phyloP scores from a whole-genome alignment of 2,888 invertebrate genomes.

The Willowsia nigromaculata region DNA sequence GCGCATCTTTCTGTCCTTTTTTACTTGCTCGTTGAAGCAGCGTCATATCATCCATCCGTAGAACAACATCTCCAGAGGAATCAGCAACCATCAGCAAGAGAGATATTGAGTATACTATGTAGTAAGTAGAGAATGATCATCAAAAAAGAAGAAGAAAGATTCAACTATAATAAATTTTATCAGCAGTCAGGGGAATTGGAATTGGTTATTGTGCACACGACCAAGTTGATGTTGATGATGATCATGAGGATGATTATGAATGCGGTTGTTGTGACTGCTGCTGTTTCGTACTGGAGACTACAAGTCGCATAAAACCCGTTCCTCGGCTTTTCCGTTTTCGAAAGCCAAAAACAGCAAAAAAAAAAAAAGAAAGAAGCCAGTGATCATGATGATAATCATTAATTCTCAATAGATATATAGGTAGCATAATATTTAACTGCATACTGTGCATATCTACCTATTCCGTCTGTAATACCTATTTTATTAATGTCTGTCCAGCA shows the following conservation, averaged over 20 bases:
- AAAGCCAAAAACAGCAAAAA: background rate
- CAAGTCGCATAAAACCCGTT: conserved; percentile 51
- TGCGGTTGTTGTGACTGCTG: background rate
- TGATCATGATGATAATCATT: background rate
- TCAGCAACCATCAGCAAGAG: background rate
- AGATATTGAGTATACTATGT: too few relatives aligned
- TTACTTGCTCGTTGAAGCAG: background rate
- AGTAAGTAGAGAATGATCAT: background rate
- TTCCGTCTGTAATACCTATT: background rate
- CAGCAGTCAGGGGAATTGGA: conserved; percentile 1
- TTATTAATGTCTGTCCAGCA: background rate
- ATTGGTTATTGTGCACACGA: background rate
- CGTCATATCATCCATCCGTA: background rate
- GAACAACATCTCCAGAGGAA: background rate
- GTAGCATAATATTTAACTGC: background rate
- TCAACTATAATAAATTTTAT: background rate
- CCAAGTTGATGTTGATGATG: background rate
- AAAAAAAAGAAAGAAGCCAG: background rate
- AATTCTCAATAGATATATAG: background rate
- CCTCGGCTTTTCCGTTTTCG: conserved; percentile 39
- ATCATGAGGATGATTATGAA: background rate
- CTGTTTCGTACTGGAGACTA: conserved; percentile 44
- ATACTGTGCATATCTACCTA: background rate
- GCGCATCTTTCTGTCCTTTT: background rate
- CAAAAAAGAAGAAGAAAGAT: background rate